phyloP scores from a whole-genome alignment of 92 coral and sea anemone genomes.

The Zoanthus sociatus region DNA sequence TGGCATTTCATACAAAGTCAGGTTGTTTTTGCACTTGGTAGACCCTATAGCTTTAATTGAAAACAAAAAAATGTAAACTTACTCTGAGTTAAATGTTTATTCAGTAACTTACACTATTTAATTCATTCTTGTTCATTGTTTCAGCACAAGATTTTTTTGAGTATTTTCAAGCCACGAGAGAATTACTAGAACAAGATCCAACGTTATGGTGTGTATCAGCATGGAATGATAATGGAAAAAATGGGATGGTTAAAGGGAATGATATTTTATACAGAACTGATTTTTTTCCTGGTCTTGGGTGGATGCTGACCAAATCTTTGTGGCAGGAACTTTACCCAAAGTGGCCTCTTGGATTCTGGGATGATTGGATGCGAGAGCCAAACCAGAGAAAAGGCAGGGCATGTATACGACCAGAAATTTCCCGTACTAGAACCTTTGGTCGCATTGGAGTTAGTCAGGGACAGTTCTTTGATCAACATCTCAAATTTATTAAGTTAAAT shows the following conservation, averaged over 20 bases:
- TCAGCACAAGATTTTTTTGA: slow-evolving; percentile 97
- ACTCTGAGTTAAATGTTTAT: no score
- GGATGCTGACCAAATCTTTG: slow-evolving; percentile 87
- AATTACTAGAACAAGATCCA: slow-evolving; percentile 84
- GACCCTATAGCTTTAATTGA: no score
- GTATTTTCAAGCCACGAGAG: slow-evolving; percentile 86
- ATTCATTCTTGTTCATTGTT: neutral
- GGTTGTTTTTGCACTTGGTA: no score
- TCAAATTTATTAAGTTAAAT: slow-evolving; percentile 87
- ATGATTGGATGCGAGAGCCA: slow-evolving; percentile 98
- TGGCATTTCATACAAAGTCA: no score
- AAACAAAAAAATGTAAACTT: no score
- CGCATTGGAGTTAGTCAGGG: slow-evolving; percentile 95
- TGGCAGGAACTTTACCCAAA: slow-evolving; percentile 88
- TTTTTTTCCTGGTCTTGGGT: slow-evolving; percentile 97
- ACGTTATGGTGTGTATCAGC: slow-evolving; percentile 97
- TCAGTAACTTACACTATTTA: no score
- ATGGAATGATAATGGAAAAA: slow-evolving; percentile 99
- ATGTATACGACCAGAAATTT: slow-evolving; percentile 97
- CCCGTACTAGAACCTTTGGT: slow-evolving; percentile 94
- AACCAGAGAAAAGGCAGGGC: slow-evolving; percentile 83
- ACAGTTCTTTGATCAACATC: slow-evolving; percentile 94
- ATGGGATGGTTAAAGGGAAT: slow-evolving; percentile 85
- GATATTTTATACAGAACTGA: slow-evolving; percentile 91
- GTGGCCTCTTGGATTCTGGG: slow-evolving; percentile 99